A percentile compares a stretch with the other conserved stretches of the same genome.
Conservation (phyloP, 64 coral and sea anemone genomes). For the Stichodactyla helianthus region DNA sequence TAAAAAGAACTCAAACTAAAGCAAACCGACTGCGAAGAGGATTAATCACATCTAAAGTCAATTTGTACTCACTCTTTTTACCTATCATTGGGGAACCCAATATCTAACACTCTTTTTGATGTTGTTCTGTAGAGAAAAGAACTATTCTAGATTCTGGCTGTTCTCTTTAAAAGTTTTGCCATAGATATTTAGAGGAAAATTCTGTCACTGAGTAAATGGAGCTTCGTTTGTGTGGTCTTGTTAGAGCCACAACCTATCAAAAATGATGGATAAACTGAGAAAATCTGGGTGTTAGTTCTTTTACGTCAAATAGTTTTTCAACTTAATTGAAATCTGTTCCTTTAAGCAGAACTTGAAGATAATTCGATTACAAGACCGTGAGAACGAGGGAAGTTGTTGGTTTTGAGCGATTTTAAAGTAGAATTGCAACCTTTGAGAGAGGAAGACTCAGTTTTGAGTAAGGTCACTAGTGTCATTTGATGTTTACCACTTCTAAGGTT, state of each 20-base stretch:
- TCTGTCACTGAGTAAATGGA: too few relatives aligned
- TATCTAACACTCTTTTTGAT: not conserved
- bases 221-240: not conserved
- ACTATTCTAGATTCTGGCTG: not conserved
- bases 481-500: not conserved
- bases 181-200: not conserved
- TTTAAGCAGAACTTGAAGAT: conserved; percentile 16
- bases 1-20: not conserved
- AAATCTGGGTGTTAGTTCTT: conserved; percentile 42
- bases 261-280: conserved; percentile 64
- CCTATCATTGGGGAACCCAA: not conserved
- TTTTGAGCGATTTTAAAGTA: not conserved
- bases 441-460: not conserved
- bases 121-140: not conserved
- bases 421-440: not conserved
- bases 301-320: conserved; percentile 36
- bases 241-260: conserved; percentile 35
- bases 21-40: not conserved
- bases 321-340: conserved; percentile 49
- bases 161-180: not conserved
- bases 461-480: not conserved
- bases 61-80: not conserved
- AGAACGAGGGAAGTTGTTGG: conserved; percentile 3
- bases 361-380: conserved; percentile 17
- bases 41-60: not conserved